Conservation (phyloP, 2,888 invertebrate genomes). For the Drosophila pullipes region DNA sequence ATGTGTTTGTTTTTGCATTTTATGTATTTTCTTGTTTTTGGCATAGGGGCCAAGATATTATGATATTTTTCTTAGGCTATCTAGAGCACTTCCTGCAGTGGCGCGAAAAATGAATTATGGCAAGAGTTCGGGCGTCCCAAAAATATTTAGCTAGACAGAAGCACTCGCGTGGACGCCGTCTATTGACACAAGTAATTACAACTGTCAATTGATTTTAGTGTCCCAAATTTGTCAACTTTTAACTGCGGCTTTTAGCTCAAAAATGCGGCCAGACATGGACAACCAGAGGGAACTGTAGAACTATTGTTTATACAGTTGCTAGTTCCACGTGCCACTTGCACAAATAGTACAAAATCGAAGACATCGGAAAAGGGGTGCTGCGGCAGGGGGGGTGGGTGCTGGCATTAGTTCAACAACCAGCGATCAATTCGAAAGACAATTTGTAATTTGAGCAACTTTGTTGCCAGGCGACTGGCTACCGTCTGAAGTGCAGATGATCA, state of each 20-base stretch:
- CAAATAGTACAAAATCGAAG: conserved; percentile 14
- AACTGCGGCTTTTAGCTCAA: conserved; percentile 64
- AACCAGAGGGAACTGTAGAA: conserved; percentile 2
- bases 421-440: conserved; percentile 24
- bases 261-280: conserved; percentile 48
- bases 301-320: conserved; percentile 71
- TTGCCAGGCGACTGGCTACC: conserved; percentile 28
- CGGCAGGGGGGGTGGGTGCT: no score
- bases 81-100: conserved; percentile 43
- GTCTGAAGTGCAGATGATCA: conserved; percentile 55
- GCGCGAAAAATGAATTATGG: conserved; percentile 49
- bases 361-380: conserved; percentile 28
- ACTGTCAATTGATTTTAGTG: conserved; percentile 79
- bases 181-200: conserved; percentile 77
- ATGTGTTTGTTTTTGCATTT: background rate
- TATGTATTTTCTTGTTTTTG: background rate
- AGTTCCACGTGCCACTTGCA: conserved; percentile 52
- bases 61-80: background rate
- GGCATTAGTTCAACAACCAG: conserved; percentile 9
- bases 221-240: conserved; percentile 71
- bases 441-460: conserved; percentile 62
- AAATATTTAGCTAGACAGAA: conserved; percentile 13
- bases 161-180: conserved; percentile 10
- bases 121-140: conserved; percentile 33
- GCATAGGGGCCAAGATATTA: background rate